Evolutionary conservation across 1,140 invertebrate genomes (phyloP).

Genomic region (Copidosoma floridanum): DNA sequence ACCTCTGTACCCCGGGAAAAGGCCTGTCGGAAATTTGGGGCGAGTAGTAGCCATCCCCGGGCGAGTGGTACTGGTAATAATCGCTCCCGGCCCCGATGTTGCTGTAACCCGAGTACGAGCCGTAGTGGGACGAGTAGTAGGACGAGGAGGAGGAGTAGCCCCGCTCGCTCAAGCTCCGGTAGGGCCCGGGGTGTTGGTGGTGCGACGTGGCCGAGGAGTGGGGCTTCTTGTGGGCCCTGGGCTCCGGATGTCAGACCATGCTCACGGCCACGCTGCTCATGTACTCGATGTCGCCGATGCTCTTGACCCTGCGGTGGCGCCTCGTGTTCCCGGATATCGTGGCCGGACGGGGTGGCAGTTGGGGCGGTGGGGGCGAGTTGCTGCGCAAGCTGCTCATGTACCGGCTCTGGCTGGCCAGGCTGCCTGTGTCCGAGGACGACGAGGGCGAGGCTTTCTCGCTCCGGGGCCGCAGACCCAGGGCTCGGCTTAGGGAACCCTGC

Average conservation of each 20-base stretch:
- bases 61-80: constrained; percentile 43
- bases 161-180: constrained; percentile 51
- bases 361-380: constrained; percentile 50
- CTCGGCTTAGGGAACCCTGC: constrained; percentile 74
- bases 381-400: constrained; percentile 51
- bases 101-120: constrained; percentile 50
- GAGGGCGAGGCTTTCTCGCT: constrained; percentile 60
- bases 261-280: constrained; percentile 55
- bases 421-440: constrained; percentile 60
- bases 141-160: constrained; percentile 49
- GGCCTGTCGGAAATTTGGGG: constrained; percentile 49
- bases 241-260: constrained; percentile 54
- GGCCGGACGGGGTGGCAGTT: constrained; percentile 48
- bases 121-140: constrained; percentile 44
- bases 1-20: constrained; percentile 51
- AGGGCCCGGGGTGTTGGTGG: constrained; percentile 51
- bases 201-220: constrained; percentile 8
- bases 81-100: constrained; percentile 39
- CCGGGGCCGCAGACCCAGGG: constrained; percentile 68
- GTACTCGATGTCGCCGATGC: constrained; percentile 70
- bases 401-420: constrained; percentile 56
- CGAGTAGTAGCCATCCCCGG: constrained; percentile 50
- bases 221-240: constrained; percentile 7
- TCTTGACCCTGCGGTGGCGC: constrained; percentile 68
- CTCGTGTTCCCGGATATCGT: constrained; percentile 45